Conservation (phyloP, 2,888 invertebrate genomes). For the Chloroclysta siterata region DNA sequence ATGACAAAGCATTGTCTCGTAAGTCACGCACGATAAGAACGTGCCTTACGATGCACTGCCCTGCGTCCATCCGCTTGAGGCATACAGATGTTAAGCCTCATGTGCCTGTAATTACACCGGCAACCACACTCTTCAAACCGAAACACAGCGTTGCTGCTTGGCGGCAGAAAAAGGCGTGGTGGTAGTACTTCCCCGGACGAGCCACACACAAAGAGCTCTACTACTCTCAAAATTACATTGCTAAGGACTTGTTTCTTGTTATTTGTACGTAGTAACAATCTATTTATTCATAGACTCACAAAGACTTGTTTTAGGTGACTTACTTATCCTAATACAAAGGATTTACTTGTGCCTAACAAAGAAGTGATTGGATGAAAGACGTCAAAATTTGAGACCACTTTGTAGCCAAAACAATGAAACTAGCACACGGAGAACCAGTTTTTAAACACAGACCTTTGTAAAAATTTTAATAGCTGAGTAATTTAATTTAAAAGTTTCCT, state of each 20-base stretch:
- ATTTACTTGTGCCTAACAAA: neutral
- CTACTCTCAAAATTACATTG: no score
- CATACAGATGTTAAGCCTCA: no score
- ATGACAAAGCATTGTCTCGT: no score
- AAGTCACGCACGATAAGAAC: no score
- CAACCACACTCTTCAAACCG: no score
- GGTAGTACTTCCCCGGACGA: no score
- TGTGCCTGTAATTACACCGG: no score
- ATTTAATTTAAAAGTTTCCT: neutral
- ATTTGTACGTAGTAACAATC: neutral
- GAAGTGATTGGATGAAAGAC: conserved; percentile 5
- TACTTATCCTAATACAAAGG: neutral
- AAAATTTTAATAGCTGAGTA: neutral
- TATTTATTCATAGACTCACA: conserved; percentile 7
- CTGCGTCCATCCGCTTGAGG: no score
- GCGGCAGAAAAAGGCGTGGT: no score
- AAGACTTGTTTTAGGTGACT: neutral
- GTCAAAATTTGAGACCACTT: conserved; percentile 10
- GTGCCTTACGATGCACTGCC: no score
- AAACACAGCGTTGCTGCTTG: no score
- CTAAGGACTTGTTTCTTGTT: neutral
- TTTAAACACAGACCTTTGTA: neutral
- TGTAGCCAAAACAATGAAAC: conserved; percentile 7
- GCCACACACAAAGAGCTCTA: no score
- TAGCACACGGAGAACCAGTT: neutral